These are phyloP conservation scores for Sinodicranocentrus sp. DNA, from an alignment of 2,888 invertebrate genomes.

Conservation along the genomic window DNA sequence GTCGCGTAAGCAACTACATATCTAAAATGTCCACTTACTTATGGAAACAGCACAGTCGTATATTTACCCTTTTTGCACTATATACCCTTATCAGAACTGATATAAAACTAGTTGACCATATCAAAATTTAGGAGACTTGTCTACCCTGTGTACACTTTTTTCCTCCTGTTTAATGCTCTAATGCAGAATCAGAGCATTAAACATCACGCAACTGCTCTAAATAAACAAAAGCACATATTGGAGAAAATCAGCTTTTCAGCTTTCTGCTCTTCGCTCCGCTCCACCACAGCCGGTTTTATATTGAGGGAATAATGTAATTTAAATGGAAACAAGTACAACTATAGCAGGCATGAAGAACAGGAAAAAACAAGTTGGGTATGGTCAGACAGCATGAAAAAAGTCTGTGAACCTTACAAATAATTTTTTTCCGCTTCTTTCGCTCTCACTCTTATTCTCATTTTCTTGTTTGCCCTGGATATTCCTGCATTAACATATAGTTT, in stretches of 20 bases:
- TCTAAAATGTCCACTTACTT: too few species aligned
- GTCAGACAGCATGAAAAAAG: slow-evolving; percentile 18
- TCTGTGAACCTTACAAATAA: not conserved
- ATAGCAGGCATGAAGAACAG: not conserved
- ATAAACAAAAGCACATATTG: not conserved
- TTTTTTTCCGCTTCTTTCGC: not conserved
- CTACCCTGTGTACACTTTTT: not conserved
- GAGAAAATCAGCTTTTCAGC: not conserved
- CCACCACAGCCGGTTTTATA: slow-evolving; percentile 11
- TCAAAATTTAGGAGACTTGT: not conserved
- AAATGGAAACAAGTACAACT: slow-evolving; percentile 1
- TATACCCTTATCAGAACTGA: not conserved
- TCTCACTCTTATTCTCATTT: not conserved
- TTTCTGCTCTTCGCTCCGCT: not conserved
- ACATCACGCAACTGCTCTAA: not conserved
- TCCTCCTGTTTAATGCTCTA: not conserved
- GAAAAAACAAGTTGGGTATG: slow-evolving; percentile 8
- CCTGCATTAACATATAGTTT: not conserved
- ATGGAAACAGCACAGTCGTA: not conserved
- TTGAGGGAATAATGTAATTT: slow-evolving; percentile 25
- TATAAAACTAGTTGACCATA: not conserved
- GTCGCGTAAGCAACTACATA: too few species aligned
- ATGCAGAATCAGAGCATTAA: slow-evolving; percentile 10
- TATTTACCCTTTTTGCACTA: not conserved
- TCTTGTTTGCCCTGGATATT: not conserved